Conservation (phyloP, 2,113 vertebrate genomes). For the Protobothrops mucrosquamatus region DNA sequence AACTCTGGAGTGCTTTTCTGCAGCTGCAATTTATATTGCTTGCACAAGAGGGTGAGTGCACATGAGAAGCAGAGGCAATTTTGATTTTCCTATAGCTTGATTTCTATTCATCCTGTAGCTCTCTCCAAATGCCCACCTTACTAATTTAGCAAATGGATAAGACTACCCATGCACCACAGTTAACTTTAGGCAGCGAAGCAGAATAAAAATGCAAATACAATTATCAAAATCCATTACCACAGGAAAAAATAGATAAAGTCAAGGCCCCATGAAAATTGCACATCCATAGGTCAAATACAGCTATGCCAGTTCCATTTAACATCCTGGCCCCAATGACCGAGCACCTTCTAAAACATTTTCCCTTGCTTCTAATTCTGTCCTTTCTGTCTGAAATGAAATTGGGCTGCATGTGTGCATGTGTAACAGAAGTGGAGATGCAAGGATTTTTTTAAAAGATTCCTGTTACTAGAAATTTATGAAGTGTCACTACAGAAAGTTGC, state of each 20-base stretch:
- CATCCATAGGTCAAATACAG: background rate
- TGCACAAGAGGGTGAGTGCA: accelerated
- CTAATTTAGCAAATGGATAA: background rate
- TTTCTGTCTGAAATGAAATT: background rate
- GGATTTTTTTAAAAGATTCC: background rate
- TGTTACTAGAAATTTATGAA: background rate
- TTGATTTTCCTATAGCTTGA: accelerated
- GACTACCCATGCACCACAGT: background rate
- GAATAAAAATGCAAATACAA: background rate
- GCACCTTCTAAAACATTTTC: background rate
- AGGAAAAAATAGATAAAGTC: background rate
- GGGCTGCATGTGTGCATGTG: background rate
- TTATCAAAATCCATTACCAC: background rate
- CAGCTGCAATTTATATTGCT: background rate
- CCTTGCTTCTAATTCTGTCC: slow-evolving; percentile 16
- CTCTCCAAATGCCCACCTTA: background rate
- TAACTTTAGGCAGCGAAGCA: background rate
- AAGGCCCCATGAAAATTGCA: background rate
- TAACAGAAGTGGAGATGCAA: slow-evolving; percentile 7
- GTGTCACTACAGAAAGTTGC: background rate
- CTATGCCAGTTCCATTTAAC: background rate
- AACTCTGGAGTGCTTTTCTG: background rate
- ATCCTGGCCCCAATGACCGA: background rate
- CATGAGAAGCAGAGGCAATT: accelerated
- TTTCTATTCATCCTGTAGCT: background rate